Conservation (phyloP, 2,113 vertebrate genomes). For the Speoplatyrhinus poulsoni region DNA sequence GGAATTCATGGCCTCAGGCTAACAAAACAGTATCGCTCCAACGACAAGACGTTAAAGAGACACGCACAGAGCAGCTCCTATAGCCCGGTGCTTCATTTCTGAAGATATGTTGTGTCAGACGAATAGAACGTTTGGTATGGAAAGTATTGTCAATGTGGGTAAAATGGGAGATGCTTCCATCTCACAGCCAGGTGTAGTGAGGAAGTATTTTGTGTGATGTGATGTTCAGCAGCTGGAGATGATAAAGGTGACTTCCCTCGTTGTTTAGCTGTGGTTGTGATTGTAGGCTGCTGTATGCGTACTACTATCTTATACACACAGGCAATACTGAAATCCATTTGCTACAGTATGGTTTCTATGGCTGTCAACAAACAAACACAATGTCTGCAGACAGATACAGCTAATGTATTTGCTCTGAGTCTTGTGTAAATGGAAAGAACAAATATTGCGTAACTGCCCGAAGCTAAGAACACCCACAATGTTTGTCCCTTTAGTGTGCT, state of each 20-base stretch:
- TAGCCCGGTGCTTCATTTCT: slow-evolving; percentile 15
- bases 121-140: slow-evolving; percentile 8
- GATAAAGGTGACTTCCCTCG: background rate
- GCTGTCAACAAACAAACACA: background rate
- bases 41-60: slow-evolving; percentile 47
- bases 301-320: background rate
- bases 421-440: background rate
- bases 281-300: background rate
- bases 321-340: too few species aligned
- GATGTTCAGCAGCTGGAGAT: background rate
- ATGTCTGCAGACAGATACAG: background rate
- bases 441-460: slow-evolving; percentile 6
- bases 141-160: slow-evolving; percentile 36
- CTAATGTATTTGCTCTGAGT: background rate
- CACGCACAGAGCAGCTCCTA: slow-evolving; percentile 26
- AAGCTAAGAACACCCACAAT: slow-evolving; percentile 2
- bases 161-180: background rate
- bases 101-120: slow-evolving; percentile 17
- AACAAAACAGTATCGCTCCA: slow-evolving; percentile 61
- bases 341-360: too few species aligned
- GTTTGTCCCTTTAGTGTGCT: slow-evolving; percentile 4
- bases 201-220: background rate
- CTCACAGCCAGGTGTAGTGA: background rate
- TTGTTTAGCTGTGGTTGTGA: background rate
- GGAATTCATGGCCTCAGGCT: slow-evolving; percentile 74